A percentile compares a stretch with the other conserved stretches of the same genome.
Conservation (phyloP, 2,797 vertebrate species). For the Scyliorhinus canicula region DNA sequence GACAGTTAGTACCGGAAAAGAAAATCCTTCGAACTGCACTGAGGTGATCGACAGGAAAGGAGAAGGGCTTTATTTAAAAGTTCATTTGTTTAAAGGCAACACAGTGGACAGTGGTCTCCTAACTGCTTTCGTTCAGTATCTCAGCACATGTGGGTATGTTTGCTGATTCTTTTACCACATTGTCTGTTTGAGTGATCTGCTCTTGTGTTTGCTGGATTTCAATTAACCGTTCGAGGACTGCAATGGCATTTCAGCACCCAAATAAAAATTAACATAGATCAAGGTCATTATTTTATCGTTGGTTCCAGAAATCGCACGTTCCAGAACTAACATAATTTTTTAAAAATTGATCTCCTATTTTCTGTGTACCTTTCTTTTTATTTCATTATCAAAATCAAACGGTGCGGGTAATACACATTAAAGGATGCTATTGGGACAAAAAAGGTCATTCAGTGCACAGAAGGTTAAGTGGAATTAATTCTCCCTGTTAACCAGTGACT, state of each 20-base stretch:
- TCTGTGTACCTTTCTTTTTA: not conserved
- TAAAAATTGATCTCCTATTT: not conserved
- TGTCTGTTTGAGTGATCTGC: not conserved
- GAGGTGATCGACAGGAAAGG: constrained; percentile 60
- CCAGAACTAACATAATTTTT: not conserved
- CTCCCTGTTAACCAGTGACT: constrained; percentile 18
- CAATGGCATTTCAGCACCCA: not conserved
- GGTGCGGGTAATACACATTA: not conserved
- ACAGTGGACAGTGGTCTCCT: not conserved
- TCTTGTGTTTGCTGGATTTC: not conserved
- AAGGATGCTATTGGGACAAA: not conserved
- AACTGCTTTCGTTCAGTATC: not conserved
- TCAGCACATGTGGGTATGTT: constrained; percentile 34
- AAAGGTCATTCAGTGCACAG: not conserved
- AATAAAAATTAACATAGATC: constrained; percentile 17
- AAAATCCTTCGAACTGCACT: constrained; percentile 63
- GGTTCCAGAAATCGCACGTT: not conserved
- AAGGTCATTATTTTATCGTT: constrained; percentile 4
- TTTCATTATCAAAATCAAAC: not conserved
- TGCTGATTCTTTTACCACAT: constrained; percentile 17
- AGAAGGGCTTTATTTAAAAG: constrained; percentile 6
- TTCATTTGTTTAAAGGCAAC: constrained; percentile 1
- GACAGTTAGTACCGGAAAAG: constrained; percentile 44
- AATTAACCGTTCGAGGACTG: not conserved
- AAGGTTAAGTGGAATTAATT: constrained; percentile 31